A percentile compares a stretch with the other conserved stretches of the same genome.
These are phyloP conservation scores for Solenopsis fugax DNA, from an alignment of 1,140 invertebrate genomes.

Conservation along the genomic window DNA sequence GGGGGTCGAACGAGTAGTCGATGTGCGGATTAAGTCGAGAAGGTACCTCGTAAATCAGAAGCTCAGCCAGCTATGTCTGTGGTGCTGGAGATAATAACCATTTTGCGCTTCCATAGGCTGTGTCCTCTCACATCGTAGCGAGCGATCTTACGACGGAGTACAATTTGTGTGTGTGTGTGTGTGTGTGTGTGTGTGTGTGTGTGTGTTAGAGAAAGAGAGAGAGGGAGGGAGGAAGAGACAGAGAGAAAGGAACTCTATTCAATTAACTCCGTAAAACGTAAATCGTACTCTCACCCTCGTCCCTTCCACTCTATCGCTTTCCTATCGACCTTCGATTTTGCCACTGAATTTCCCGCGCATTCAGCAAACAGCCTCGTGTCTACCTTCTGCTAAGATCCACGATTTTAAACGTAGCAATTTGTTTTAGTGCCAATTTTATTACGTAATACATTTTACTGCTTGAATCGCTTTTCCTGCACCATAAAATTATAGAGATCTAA, in stretches of 20 bases:
- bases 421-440: slow-evolving; percentile 50
- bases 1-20: slow-evolving; percentile 75
- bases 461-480: not conserved
- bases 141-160: slow-evolving; percentile 73
- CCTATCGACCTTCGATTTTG: slow-evolving; percentile 59
- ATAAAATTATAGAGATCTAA: slow-evolving; percentile 8
- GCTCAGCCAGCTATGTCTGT: slow-evolving; percentile 80
- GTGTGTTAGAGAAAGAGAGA: not conserved
- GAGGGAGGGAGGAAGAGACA: slow-evolving; percentile 11
- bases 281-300: slow-evolving; percentile 66
- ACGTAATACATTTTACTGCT: slow-evolving; percentile 14
- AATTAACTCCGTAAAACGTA: slow-evolving; percentile 80
- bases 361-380: slow-evolving; percentile 43
- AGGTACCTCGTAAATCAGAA: slow-evolving; percentile 81
- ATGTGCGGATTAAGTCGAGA: slow-evolving; percentile 81
- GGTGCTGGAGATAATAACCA: slow-evolving; percentile 82
- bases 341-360: slow-evolving; percentile 55
- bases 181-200: too few species aligned
- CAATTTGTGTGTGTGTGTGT: not conserved
- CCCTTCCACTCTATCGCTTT: slow-evolving; percentile 45
- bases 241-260: slow-evolving; percentile 68
- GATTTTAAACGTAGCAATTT: slow-evolving; percentile 55
- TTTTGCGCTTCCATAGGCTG: slow-evolving; percentile 83
- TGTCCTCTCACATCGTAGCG: slow-evolving; percentile 74
- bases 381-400: slow-evolving; percentile 55